Evolutionary conservation across 2,888 invertebrate species (phyloP).

Genomic region (Priocnemis perturbator): DNA sequence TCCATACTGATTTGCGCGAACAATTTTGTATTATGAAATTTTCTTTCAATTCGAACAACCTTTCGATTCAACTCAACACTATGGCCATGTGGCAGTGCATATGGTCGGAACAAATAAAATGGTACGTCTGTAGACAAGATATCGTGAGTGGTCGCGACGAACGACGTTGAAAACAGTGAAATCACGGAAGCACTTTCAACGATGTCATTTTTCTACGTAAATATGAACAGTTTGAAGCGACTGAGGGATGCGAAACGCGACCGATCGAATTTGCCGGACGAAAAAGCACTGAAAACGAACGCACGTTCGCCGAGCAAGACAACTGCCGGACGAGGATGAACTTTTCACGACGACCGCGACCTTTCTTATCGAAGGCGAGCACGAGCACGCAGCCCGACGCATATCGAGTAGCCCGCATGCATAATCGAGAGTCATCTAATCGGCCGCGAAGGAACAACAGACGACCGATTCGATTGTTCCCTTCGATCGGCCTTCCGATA

Average conservation of each 20-base stretch:
- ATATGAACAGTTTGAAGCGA: not conserved
- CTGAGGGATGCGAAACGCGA: slow-evolving; percentile 11
- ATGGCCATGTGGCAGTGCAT: too few relatives aligned
- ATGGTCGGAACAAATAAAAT: too few relatives aligned
- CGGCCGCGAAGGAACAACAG: not conserved
- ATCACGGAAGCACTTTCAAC: too few relatives aligned
- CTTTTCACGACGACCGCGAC: slow-evolving; percentile 51
- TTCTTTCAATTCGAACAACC: too few relatives aligned
- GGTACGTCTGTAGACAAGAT: too few relatives aligned
- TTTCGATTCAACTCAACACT: too few relatives aligned
- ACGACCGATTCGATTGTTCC: not conserved
- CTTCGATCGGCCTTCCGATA: slow-evolving; percentile 5
- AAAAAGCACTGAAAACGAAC: not conserved
- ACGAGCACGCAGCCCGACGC: slow-evolving; percentile 27
- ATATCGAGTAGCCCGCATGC: slow-evolving; percentile 38
- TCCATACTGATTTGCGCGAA: too few relatives aligned
- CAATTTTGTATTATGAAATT: too few relatives aligned
- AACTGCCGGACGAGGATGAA: slow-evolving; percentile 38
- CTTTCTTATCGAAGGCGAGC: slow-evolving; percentile 49
- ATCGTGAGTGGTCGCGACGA: too few relatives aligned
- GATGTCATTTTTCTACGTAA: too few relatives aligned
- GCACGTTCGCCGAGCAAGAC: not conserved
- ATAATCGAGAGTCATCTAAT: slow-evolving; percentile 40
- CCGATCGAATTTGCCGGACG: not conserved
- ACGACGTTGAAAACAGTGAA: too few relatives aligned